These are phyloP conservation scores for Monarcha castaneiventris DNA, from an alignment of 2,113 vertebrate species.

Conservation along the genomic window DNA sequence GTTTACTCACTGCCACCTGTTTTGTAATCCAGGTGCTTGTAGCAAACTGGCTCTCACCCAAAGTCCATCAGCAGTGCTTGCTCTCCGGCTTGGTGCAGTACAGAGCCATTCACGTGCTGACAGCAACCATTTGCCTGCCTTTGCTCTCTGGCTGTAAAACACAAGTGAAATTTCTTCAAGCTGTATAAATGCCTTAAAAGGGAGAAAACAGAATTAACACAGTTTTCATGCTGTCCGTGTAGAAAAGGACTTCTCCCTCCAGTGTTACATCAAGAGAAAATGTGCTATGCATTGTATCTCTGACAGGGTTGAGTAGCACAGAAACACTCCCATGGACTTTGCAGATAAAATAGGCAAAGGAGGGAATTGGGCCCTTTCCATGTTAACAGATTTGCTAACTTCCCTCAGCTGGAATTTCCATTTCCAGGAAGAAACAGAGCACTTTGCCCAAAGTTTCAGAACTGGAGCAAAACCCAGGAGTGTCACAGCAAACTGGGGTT, in stretches of 20 bases:
- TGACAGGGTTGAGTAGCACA: background rate
- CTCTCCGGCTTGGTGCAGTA: background rate
- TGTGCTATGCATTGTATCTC: background rate
- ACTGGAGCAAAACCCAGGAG: background rate
- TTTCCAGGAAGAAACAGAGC: background rate
- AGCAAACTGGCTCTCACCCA: background rate
- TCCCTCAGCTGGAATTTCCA: background rate
- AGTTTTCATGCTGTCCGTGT: background rate
- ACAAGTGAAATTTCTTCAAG: background rate
- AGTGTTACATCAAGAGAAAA: background rate
- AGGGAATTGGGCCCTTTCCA: background rate
- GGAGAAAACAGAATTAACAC: background rate
- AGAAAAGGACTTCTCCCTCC: background rate
- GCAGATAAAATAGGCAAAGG: background rate
- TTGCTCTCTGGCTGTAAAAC: background rate
- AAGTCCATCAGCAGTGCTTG: background rate
- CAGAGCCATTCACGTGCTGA: accelerated
- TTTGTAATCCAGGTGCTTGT: background rate
- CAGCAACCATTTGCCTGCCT: background rate
- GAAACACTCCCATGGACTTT: background rate
- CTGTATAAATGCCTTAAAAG: background rate
- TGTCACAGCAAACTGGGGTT: background rate
- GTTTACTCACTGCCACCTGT: background rate
- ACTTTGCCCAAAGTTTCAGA: background rate
- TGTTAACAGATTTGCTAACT: background rate